Evolutionary conservation across 2,888 invertebrate genomes (phyloP).

Genomic region (Drosophila eohydei): DNA sequence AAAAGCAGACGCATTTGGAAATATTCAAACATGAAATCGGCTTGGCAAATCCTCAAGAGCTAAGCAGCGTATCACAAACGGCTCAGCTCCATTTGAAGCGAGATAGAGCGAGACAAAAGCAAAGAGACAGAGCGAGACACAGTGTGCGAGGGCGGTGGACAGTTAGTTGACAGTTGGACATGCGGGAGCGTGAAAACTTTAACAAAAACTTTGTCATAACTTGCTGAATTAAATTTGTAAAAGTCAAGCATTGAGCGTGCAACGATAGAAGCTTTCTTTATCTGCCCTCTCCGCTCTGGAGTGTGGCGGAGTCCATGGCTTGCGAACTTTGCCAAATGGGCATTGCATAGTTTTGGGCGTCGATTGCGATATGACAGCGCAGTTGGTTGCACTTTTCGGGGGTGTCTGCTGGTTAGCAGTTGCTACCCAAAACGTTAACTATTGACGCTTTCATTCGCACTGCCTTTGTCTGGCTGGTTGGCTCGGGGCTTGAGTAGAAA

Average conservation of each 20-base stretch:
- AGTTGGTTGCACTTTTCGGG: constrained; percentile 40
- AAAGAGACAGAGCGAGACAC: not conserved
- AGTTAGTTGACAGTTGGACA: constrained; percentile 71
- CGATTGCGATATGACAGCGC: constrained; percentile 56
- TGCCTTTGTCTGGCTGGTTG: constrained; percentile 8
- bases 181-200: constrained; percentile 65
- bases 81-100: constrained; percentile 51
- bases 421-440: constrained; percentile 24
- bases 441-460: constrained; percentile 54
- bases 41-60: constrained; percentile 76
- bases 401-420: constrained; percentile 15
- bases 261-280: constrained; percentile 42
- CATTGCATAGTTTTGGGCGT: constrained; percentile 57
- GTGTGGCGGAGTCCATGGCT: not conserved
- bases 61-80: constrained; percentile 76
- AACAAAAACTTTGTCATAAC: constrained; percentile 75
- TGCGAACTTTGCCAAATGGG: constrained; percentile 51
- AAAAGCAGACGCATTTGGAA: constrained; percentile 77
- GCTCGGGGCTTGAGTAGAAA: constrained; percentile 7
- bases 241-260: constrained; percentile 65
- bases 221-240: constrained; percentile 74
- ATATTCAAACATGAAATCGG: constrained; percentile 75
- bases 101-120: not conserved
- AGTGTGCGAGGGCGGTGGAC: constrained; percentile 9
- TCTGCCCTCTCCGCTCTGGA: constrained; percentile 13